A percentile compares a stretch with the other conserved stretches of the same genome.
These are phyloP conservation scores for Acronicta alni DNA, from an alignment of 2,888 invertebrate species.

Conservation along the genomic window DNA sequence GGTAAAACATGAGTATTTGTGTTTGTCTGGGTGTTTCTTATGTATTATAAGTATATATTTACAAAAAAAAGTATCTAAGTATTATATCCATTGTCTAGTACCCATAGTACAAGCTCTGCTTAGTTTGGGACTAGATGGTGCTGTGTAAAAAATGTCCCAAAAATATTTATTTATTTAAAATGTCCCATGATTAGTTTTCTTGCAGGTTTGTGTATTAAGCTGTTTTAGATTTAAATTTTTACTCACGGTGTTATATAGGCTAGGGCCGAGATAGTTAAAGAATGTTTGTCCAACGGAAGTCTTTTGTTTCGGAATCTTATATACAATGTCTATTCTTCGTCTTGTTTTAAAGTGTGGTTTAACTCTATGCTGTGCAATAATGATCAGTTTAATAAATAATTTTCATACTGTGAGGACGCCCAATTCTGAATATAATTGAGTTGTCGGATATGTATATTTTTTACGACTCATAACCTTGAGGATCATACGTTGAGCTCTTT, in stretches of 20 bases:
- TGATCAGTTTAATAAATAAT: slow-evolving; percentile 1
- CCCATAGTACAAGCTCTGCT: too few relatives aligned
- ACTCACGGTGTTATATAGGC: background rate
- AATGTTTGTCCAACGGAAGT: slow-evolving; percentile 2
- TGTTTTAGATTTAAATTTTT: background rate
- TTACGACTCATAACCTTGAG: background rate
- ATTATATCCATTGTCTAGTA: too few relatives aligned
- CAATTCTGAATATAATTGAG: background rate
- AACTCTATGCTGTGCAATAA: background rate
- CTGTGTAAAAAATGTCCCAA: too few relatives aligned
- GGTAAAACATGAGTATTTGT: too few relatives aligned
- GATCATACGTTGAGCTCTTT: slow-evolving; percentile 5
- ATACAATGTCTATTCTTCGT: background rate
- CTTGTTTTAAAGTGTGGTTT: slow-evolving; percentile 2
- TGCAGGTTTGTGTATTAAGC: background rate
- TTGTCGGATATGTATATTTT: background rate
- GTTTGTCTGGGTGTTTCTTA: too few relatives aligned
- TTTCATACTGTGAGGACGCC: slow-evolving; percentile 1
- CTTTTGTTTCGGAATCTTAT: background rate
- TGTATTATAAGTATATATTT: too few relatives aligned
- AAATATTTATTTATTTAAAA: too few relatives aligned
- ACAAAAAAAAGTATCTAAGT: too few relatives aligned
- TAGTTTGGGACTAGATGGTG: too few relatives aligned
- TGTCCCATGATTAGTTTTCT: too few relatives aligned
- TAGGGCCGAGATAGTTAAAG: background rate